Percentiles rank a stretch among this genome's conserved stretches.
Conservation (phyloP, 2,888 invertebrate species). For the Heliconius aoede region DNA sequence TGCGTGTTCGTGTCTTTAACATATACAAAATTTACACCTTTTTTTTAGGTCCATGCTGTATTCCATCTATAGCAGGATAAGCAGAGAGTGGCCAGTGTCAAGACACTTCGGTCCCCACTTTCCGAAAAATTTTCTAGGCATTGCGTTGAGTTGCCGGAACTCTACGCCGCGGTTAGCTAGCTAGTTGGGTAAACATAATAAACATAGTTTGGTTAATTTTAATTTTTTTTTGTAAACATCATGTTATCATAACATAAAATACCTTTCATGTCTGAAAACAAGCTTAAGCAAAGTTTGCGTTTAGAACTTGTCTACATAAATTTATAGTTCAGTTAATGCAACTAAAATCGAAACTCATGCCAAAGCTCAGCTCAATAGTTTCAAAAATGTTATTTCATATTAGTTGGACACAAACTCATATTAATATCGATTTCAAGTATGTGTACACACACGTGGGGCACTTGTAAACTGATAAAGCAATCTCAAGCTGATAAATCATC, state of each 20-base stretch:
- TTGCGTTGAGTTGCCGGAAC: no score
- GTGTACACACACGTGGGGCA: slow-evolving; percentile 29
- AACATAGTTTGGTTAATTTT: no score
- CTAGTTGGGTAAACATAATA: no score
- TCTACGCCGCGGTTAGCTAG: no score
- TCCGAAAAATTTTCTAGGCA: no score
- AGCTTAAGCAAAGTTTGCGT: background rate
- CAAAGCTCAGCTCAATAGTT: background rate
- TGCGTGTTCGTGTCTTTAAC: no score
- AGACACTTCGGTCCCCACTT: no score
- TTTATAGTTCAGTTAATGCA: background rate
- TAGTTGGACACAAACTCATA: background rate
- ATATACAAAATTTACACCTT: no score
- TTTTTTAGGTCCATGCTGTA: no score
- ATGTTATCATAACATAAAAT: background rate
- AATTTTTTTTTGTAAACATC: background rate
- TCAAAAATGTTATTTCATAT: background rate
- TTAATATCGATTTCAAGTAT: slow-evolving; percentile 6
- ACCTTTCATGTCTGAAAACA: background rate
- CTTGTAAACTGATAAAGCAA: slow-evolving; percentile 52
- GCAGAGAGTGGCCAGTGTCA: no score
- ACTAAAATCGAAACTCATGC: background rate
- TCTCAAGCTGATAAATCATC: slow-evolving; percentile 50
- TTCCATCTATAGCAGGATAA: no score
- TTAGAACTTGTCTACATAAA: background rate